These are phyloP conservation scores for Clivina fossor DNA, from an alignment of 2,888 invertebrate genomes.

Conservation along the genomic window DNA sequence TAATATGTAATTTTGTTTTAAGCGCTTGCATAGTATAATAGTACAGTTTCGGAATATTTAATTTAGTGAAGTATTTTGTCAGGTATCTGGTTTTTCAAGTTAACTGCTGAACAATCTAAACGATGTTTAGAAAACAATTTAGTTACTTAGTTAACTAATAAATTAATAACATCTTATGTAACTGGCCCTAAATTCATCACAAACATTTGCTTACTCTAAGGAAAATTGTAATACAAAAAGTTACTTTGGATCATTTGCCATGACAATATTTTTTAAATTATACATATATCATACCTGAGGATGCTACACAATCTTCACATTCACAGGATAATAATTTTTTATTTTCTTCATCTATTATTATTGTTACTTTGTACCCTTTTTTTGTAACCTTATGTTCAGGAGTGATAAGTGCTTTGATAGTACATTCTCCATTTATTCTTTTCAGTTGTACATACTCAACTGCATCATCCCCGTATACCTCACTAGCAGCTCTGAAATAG, in stretches of 20 bases:
- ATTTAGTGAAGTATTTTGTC: too few species aligned
- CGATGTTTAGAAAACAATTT: too few species aligned
- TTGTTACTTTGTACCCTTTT: slow-evolving; percentile 16
- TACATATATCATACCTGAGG: too few species aligned
- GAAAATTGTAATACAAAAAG: not conserved
- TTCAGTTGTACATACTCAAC: slow-evolving; percentile 38
- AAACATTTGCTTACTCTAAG: not conserved
- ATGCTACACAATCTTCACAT: not conserved
- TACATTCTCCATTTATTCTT: slow-evolving; percentile 32
- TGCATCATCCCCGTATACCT: slow-evolving; percentile 36
- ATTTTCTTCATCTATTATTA: slow-evolving; percentile 19
- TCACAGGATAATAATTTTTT: not conserved
- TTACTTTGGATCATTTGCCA: not conserved
- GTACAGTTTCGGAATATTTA: too few species aligned
- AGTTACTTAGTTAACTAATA: too few species aligned
- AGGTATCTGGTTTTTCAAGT: too few species aligned
- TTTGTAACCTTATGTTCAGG: slow-evolving; percentile 35
- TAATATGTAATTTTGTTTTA: too few species aligned
- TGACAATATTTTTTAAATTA: too few species aligned
- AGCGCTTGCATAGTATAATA: too few species aligned
- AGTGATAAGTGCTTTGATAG: slow-evolving; percentile 34
- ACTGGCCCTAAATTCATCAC: too few species aligned
- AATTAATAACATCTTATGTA: too few species aligned
- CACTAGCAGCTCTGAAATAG: not conserved
- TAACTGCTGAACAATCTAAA: too few species aligned